Evolutionary conservation across 2,113 vertebrate genomes (phyloP).

Genomic region (Colossoma macropomum): DNA sequence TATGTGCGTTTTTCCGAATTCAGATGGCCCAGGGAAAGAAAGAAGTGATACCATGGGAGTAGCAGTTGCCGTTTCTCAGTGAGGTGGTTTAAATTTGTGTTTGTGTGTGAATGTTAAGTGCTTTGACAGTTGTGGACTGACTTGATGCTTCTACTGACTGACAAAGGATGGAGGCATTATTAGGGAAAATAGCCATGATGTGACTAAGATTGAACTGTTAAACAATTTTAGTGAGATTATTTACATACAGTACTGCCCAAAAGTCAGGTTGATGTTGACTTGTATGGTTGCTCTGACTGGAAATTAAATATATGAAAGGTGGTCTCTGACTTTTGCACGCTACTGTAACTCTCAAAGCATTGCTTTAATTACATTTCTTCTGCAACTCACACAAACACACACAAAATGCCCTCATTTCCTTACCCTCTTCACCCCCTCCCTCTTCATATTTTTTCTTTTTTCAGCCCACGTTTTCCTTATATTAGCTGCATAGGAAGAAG

Average conservation of each 20-base stretch:
- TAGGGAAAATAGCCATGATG: neutral
- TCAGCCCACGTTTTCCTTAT: slow-evolving; percentile 2
- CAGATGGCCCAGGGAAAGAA: slow-evolving; percentile 1
- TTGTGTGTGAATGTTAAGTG: neutral
- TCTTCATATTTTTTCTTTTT: neutral
- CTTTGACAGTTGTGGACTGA: neutral
- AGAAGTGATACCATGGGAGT: slow-evolving; percentile 1
- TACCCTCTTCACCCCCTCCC: neutral
- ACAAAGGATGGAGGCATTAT: neutral
- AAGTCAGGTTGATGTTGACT: too few species aligned
- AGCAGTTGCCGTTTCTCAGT: slow-evolving; percentile 12
- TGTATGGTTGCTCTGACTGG: too few species aligned
- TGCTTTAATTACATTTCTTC: neutral
- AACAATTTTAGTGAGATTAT: too few species aligned
- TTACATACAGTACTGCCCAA: too few species aligned
- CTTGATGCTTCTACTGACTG: neutral
- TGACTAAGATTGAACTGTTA: neutral
- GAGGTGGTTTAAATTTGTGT: slow-evolving; percentile 11
- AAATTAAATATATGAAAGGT: too few species aligned
- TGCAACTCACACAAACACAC: neutral
- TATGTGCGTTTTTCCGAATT: neutral
- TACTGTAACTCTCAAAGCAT: neutral
- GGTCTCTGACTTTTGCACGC: too few species aligned
- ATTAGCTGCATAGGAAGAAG: neutral
- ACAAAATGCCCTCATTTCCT: neutral